Conservation (phyloP, 2,797 vertebrate genomes). For the Hyperoplus lanceolatus region DNA sequence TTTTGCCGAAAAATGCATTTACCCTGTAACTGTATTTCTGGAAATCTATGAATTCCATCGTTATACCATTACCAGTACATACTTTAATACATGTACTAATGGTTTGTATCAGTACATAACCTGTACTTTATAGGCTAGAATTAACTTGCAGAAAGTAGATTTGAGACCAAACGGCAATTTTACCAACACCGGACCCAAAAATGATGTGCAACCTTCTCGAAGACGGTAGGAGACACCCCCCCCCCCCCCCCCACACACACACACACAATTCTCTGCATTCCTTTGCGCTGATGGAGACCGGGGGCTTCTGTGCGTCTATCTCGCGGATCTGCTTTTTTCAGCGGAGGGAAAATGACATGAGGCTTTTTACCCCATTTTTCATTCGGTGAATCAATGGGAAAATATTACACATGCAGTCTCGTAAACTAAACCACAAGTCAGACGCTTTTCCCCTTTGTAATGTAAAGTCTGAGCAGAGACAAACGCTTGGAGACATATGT, state of each 20-base stretch:
- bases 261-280: conserved; percentile 93
- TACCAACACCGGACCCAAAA: conserved; percentile 79
- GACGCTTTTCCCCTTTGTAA: conserved; percentile 14
- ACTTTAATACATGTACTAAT: too few relatives aligned
- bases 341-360: conserved; percentile 4
- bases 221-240: conserved; percentile 50
- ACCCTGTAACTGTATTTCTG: too few relatives aligned
- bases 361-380: conserved; percentile 24
- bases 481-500: too few relatives aligned
- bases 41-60: too few relatives aligned
- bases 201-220: conserved; percentile 86
- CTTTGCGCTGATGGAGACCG: conserved; percentile 88
- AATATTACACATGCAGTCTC: conserved; percentile 57
- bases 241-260: too few relatives aligned
- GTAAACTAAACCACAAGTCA: conserved; percentile 29
- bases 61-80: too few relatives aligned
- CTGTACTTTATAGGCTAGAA: too few relatives aligned
- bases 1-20: too few relatives aligned
- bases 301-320: conserved; percentile 64
- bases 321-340: conserved; percentile 40
- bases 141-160: too few relatives aligned
- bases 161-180: too few relatives aligned
- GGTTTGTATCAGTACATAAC: too few relatives aligned
- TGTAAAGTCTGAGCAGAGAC: too few relatives aligned
- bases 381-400: conserved; percentile 61